Evolutionary conservation across 2,888 invertebrate species (phyloP).

Genomic region (Papilio protenor): DNA sequence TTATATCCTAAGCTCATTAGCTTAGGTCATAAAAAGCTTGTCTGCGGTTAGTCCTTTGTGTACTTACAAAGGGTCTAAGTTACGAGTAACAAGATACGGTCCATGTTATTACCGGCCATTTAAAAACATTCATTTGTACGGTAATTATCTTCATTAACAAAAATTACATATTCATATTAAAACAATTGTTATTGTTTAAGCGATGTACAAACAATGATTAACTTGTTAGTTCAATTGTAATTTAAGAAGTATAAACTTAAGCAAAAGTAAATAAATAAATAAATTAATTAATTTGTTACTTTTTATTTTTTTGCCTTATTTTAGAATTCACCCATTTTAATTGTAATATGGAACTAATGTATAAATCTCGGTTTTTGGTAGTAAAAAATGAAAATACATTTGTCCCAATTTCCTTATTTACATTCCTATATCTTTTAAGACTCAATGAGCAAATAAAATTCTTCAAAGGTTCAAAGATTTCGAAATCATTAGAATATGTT

Average conservation of each 20-base stretch:
- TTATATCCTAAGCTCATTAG: slow-evolving; percentile 1
- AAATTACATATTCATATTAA: background rate
- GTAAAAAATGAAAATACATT: background rate
- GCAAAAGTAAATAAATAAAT: too few species aligned
- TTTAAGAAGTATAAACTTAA: too few species aligned
- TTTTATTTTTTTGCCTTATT: too few species aligned
- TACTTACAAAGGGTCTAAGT: slow-evolving; percentile 1
- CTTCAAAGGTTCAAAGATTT: background rate
- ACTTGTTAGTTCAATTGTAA: background rate
- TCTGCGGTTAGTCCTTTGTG: slow-evolving; percentile 10
- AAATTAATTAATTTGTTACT: too few species aligned
- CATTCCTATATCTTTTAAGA: background rate
- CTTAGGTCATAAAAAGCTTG: slow-evolving; percentile 5
- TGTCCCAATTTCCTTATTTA: slow-evolving; percentile 1
- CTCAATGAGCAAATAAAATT: background rate
- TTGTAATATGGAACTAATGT: too few species aligned
- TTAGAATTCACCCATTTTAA: too few species aligned
- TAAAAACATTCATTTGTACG: background rate
- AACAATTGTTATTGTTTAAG: background rate
- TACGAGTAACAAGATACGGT: background rate
- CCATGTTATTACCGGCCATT: background rate
- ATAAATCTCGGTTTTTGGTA: too few species aligned
- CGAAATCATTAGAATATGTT: background rate
- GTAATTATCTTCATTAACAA: background rate
- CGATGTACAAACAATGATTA: background rate